These are phyloP conservation scores for Achatina immaculata DNA, from an alignment of 1,140 invertebrate genomes.

Conservation along the genomic window DNA sequence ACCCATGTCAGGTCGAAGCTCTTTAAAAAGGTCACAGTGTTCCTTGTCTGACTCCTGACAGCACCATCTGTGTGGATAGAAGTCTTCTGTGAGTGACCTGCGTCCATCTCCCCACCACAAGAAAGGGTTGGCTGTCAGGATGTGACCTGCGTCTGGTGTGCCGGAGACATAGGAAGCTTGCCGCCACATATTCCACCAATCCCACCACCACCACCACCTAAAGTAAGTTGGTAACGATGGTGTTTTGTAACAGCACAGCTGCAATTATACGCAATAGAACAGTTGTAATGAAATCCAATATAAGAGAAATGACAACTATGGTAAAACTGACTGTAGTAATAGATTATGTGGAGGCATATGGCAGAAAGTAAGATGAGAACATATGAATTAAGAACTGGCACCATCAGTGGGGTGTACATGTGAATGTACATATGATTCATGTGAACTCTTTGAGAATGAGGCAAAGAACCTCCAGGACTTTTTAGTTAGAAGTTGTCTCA, in stretches of 20 bases:
- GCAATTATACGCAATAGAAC: too few species aligned
- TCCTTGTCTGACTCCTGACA: background rate
- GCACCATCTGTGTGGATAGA: background rate
- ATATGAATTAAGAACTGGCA: too few species aligned
- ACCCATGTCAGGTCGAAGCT: background rate
- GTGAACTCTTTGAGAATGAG: too few species aligned
- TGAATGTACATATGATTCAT: too few species aligned
- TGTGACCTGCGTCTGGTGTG: background rate
- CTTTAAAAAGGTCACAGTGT: background rate
- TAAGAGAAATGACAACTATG: too few species aligned
- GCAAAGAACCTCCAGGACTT: too few species aligned
- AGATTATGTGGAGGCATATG: too few species aligned
- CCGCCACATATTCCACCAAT: background rate
- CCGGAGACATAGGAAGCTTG: background rate
- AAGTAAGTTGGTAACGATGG: background rate
- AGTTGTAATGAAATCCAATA: too few species aligned
- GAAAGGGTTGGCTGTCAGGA: background rate
- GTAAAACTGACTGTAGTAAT: too few species aligned
- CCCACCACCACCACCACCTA: background rate
- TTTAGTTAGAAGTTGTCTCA: too few species aligned
- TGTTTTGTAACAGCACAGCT: background rate
- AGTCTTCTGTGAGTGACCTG: background rate
- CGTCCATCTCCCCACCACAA: background rate
- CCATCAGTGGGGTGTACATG: too few species aligned
- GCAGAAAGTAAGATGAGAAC: too few species aligned